These are phyloP conservation scores for Pelodytes ibericus DNA, from an alignment of 2,797 vertebrate species.

Conservation along the genomic window DNA sequence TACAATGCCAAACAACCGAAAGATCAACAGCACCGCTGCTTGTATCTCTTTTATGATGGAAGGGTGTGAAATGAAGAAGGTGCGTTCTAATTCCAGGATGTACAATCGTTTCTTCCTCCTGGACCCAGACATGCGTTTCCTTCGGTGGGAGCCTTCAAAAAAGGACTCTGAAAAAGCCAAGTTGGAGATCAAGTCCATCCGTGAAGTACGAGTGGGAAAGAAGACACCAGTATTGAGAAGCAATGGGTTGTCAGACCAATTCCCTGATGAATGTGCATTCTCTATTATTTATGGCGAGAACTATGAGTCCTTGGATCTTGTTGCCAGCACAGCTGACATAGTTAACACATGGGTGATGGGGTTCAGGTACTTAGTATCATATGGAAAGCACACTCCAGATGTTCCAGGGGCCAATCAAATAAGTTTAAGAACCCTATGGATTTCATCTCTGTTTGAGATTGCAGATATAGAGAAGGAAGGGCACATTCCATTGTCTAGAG, in stretches of 20 bases:
- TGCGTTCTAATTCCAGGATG: slow-evolving; percentile 92
- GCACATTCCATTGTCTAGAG: slow-evolving; percentile 80
- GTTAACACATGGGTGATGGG: slow-evolving; percentile 95
- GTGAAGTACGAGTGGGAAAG: slow-evolving; percentile 89
- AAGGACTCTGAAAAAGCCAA: slow-evolving; percentile 92
- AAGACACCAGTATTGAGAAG: slow-evolving; percentile 88
- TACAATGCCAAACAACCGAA: slow-evolving; percentile 88
- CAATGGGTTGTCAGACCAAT: slow-evolving; percentile 91
- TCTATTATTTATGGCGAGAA: slow-evolving; percentile 95
- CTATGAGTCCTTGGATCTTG: slow-evolving; percentile 90
- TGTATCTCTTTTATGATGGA: slow-evolving; percentile 95
- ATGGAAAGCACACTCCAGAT: slow-evolving; percentile 83
- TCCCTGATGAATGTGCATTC: slow-evolving; percentile 90
- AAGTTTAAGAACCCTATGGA: slow-evolving; percentile 88
- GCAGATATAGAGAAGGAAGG: slow-evolving; percentile 83
- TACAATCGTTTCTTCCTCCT: slow-evolving; percentile 92
- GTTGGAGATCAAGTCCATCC: slow-evolving; percentile 89
- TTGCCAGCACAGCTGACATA: slow-evolving; percentile 85
- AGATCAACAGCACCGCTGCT: slow-evolving; percentile 91
- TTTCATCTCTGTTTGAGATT: slow-evolving; percentile 85
- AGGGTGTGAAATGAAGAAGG: slow-evolving; percentile 93
- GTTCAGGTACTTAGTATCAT: slow-evolving; percentile 88
- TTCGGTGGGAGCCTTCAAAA: slow-evolving; percentile 92
- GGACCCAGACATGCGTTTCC: slow-evolving; percentile 85
- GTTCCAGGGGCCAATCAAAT: slow-evolving; percentile 79